Conservation (phyloP, 2,797 vertebrate species). For the Coendou prehensilis region DNA sequence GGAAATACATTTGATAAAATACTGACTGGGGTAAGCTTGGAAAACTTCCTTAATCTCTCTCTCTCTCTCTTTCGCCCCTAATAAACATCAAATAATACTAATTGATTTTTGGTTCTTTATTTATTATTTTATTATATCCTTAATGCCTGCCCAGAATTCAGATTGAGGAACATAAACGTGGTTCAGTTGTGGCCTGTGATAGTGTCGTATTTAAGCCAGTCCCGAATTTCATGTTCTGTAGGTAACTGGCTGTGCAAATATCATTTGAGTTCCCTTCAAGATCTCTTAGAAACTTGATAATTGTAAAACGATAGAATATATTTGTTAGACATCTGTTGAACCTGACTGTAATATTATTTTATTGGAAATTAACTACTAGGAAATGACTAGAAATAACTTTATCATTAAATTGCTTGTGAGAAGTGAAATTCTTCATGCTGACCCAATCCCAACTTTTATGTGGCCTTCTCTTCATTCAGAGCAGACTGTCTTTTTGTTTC, state of each 20-base stretch:
- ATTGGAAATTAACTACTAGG: slow-evolving; percentile 17
- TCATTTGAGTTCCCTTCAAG: background rate
- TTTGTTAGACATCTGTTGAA: slow-evolving; percentile 2
- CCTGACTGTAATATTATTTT: background rate
- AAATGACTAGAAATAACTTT: slow-evolving; percentile 8
- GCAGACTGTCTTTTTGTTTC: background rate
- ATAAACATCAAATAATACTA: slow-evolving; percentile 16
- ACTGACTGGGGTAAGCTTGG: background rate
- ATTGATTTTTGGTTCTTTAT: background rate
- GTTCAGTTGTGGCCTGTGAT: background rate
- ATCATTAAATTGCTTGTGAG: background rate
- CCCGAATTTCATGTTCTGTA: background rate
- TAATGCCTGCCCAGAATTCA: background rate
- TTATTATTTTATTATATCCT: background rate
- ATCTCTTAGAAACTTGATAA: slow-evolving; percentile 23
- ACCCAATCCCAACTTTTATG: background rate
- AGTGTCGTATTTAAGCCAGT: background rate
- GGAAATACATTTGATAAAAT: background rate
- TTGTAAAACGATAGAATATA: background rate
- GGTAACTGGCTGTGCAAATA: background rate
- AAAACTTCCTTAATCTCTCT: background rate
- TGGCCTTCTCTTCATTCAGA: background rate
- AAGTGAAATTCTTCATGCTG: slow-evolving; percentile 3
- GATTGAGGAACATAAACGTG: background rate
- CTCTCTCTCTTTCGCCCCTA: background rate